A percentile compares a stretch with the other conserved stretches of the same genome.
phyloP scores from a whole-genome alignment of 2,888 invertebrate genomes.

The Phymatocera aterrima region DNA sequence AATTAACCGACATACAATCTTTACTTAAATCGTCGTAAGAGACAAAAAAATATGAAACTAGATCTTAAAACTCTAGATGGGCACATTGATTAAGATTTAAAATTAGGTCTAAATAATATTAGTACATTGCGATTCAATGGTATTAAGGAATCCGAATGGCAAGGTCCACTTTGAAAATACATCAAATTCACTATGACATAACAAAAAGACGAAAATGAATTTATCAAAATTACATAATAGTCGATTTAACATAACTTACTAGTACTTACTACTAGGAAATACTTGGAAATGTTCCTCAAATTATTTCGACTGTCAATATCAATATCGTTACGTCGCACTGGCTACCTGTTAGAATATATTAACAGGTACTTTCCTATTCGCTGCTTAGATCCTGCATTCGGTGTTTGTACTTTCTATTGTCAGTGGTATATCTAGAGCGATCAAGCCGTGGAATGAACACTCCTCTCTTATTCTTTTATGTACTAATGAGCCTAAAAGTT shows the following conservation, averaged over 20 bases:
- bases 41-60: neutral
- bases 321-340: neutral
- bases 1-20: too few relatives aligned
- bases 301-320: neutral
- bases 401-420: neutral
- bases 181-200: too few relatives aligned
- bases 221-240: too few relatives aligned
- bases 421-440: neutral
- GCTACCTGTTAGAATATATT: neutral
- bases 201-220: too few relatives aligned
- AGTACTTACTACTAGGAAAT: too few relatives aligned
- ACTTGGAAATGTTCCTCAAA: neutral
- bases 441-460: too few relatives aligned
- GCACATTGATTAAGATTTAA: conserved; percentile 21
- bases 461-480: too few relatives aligned
- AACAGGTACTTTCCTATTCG: neutral
- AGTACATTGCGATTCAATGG: neutral
- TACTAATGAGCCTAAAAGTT: too few relatives aligned
- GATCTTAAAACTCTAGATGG: neutral
- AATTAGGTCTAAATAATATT: neutral
- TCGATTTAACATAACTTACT: too few relatives aligned
- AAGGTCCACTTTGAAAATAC: too few relatives aligned
- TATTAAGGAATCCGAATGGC: neutral
- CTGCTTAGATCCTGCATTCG: neutral
- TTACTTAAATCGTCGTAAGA: neutral